A percentile compares a stretch with the other conserved stretches of the same genome.
Conservation (phyloP, 2,797 vertebrate species). For the Sebastes alutus region DNA sequence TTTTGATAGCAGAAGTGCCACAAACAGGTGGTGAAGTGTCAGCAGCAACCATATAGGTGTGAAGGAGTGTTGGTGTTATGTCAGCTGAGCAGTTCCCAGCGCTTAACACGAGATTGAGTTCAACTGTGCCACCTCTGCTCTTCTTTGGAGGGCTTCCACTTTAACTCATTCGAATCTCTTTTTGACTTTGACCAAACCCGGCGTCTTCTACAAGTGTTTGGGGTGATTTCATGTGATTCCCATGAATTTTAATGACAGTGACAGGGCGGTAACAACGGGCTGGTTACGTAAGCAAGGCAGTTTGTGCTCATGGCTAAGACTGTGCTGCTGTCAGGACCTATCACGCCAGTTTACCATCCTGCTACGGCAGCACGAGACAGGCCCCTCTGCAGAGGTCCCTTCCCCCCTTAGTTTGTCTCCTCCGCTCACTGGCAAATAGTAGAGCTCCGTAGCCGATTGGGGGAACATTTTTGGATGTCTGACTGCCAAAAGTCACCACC, state of each 20-base stretch:
- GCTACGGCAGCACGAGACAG: conserved; percentile 32
- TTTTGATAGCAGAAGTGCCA: conserved; percentile 21
- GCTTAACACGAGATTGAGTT: background rate
- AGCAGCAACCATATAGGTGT: conserved; percentile 33
- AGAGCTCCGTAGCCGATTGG: conserved; percentile 23
- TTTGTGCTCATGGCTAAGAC: conserved; percentile 66
- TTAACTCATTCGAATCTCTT: conserved; percentile 13
- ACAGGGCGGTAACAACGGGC: conserved; percentile 51
- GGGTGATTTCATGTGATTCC: conserved; percentile 43
- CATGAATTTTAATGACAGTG: conserved; percentile 59
- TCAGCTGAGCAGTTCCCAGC: background rate
- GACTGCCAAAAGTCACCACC: conserved; percentile 29
- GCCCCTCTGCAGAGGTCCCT: conserved; percentile 17
- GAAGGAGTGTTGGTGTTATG: conserved; percentile 8
- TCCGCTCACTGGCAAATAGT: conserved; percentile 19
- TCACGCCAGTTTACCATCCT: conserved; percentile 51
- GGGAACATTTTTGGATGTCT: conserved; percentile 15
- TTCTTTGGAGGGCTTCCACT: background rate
- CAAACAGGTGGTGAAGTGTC: conserved; percentile 50
- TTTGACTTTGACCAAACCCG: background rate
- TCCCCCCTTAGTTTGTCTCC: background rate
- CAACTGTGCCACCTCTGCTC: background rate
- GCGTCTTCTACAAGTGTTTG: conserved; percentile 20
- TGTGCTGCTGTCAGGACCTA: conserved; percentile 68
- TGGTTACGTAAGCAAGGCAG: conserved; percentile 65